Base-by-base conservation (phyloP, 1,140 invertebrate genomes). In the Colletes latitarsis region DNA sequence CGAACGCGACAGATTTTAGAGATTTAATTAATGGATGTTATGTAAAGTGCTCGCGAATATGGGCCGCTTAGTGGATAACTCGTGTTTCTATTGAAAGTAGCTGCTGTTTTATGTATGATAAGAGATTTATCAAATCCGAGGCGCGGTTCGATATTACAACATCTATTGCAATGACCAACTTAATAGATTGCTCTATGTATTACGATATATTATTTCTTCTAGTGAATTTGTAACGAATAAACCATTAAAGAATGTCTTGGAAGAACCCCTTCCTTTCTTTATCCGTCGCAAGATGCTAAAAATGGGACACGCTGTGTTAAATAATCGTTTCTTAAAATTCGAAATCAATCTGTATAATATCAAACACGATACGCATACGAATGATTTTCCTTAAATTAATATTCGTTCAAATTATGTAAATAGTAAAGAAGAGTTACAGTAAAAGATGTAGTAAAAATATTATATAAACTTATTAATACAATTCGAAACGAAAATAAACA, bases 221-320 rank as follows among this genome's bases (percentile, higher is more conserved):
- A 68, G 55, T 77, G 83, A 71, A 79, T 86, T 85, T 86, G 57
- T 86, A 85, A 76, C 63, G 49, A 85, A 86, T 86, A 86, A 86
- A 86, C 10, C 9, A 60, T 67, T 78, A 15, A 78, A 64, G 17
- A 30, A 55, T 55, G 19, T 64, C 46, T 73, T 64, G 58, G 10
- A 53, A 21, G 6, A 6, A 49, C 19, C 14, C 3, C 53, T 53
- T 21, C 15, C 2, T 14, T 71, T 60, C 39, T 15, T 21, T 52
- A 4, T 0, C n/a, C 60, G 10, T 9, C 30, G 10, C 12, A 30
- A 17, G 3, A 21, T 14, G 12, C 12, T 14, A 43, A 43, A 9
- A n/a, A 10, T 49, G 10, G 30, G 1, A 57, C 3, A 15, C 17
- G n/a, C 17, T 12, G 49, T 10, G 49, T 49, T 49, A 3, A 49